Base-by-base conservation (phyloP, 2,113 vertebrate species). In the Anhinga anhinga region DNA sequence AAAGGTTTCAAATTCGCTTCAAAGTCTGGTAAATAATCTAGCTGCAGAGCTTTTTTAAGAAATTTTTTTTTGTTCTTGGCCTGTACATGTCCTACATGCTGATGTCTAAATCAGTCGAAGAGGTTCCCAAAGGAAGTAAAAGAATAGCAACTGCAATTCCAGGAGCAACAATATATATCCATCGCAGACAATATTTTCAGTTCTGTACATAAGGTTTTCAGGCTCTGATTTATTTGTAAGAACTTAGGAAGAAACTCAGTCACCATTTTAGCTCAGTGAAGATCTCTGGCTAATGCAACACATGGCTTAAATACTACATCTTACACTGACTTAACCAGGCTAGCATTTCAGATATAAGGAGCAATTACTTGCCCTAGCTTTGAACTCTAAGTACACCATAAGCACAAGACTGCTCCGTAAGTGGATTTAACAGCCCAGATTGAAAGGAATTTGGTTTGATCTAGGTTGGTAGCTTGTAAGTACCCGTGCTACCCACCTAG, bases 151-250 rank as follows among this genome's bases (percentile, higher is more conserved):
- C 59, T 86, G 36, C 34, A 76, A 36, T 90, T 96, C 62, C 67
- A 66, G 25, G 15, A 70, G n/a, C 49, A 90, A 92, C n/a, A 78
- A 76, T 74, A 84, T 74, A 84, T 71, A 63, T 27, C 44, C 27
- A 67, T 23, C 1, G 4, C 38, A 90, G 63, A 71, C 30, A 83
- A 87, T 3, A 18, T 65, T 93, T 86, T 59, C 42, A 19, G 17
- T 73, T 80, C 42, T 86, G 50, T 66, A 14, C 44, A 23, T 5
- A 74, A 59, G 59, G 30, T 12, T 62, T 94, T 93, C 69, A 76
- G 52, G 53, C 53, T 96, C 80, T 84, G 65, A 82, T 95, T 93
- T 86, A 84, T 86, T 81, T 84, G 36, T 82, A 52, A 86, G 65
- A 63, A 30, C 36, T 86, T 45, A 82, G 72, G 65, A 84, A 84